These are phyloP conservation scores for Ictinia mississippiensis DNA, from an alignment of 2,797 vertebrate species.

Conservation along the genomic window DNA sequence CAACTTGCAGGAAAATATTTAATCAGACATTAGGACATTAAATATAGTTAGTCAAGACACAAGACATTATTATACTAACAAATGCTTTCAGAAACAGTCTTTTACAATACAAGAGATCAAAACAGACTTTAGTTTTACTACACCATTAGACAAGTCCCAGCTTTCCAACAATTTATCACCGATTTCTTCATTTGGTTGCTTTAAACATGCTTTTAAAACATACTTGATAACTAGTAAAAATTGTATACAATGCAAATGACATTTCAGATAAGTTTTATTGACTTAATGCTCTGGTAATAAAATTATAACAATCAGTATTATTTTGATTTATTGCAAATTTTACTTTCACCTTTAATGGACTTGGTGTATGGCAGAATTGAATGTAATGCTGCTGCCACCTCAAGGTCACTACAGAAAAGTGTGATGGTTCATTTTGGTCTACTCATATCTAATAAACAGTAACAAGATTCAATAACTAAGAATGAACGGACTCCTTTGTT, in stretches of 20 bases:
- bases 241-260: conserved; percentile 76
- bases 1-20: conserved; percentile 59
- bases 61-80: conserved; percentile 34
- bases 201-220: conserved; percentile 73
- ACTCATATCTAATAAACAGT: neutral
- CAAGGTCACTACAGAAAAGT: conserved; percentile 76
- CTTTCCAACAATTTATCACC: conserved; percentile 61
- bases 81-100: conserved; percentile 42
- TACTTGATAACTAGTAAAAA: conserved; percentile 75
- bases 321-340: conserved; percentile 75
- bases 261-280: conserved; percentile 80
- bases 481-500: neutral
- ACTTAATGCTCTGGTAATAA: conserved; percentile 80
- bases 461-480: neutral
- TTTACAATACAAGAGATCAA: conserved; percentile 44
- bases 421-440: conserved; percentile 24
- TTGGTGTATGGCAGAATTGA: conserved; percentile 47
- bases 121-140: conserved; percentile 62
- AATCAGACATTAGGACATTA: conserved; percentile 61
- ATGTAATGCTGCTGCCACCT: conserved; percentile 80
- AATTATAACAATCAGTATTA: conserved; percentile 82
- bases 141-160: conserved; percentile 51
- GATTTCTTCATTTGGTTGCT: conserved; percentile 68
- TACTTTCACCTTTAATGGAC: conserved; percentile 68
- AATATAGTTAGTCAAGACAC: conserved; percentile 43